Evolutionary conservation across 2,113 vertebrate species (phyloP).

Genomic region (Cyanoramphus novaezelandiae): DNA sequence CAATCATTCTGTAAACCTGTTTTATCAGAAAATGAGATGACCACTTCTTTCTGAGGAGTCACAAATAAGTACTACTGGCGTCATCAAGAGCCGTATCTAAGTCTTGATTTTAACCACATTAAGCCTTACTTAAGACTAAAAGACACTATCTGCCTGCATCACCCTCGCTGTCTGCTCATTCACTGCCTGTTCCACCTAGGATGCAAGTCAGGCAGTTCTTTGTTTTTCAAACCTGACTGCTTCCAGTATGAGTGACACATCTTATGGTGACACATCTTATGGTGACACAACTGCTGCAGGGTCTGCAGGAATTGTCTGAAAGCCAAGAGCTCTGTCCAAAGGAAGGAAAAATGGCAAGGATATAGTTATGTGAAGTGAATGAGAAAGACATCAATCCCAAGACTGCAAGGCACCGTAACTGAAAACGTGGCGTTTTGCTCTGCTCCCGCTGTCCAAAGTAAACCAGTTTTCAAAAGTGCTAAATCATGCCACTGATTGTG

Average conservation of each 20-base stretch:
- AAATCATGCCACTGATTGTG: constrained; percentile 3
- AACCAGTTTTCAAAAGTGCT: background rate
- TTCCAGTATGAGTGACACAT: constrained; percentile 56
- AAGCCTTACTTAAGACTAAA: background rate
- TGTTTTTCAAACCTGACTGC: constrained; percentile 38
- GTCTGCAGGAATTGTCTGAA: constrained; percentile 59
- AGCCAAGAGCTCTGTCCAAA: constrained; percentile 55
- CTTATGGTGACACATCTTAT: constrained; percentile 52
- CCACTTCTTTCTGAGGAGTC: background rate
- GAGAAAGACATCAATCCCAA: background rate
- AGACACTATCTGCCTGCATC: background rate
- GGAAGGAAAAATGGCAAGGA: constrained; percentile 48
- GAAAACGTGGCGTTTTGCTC: background rate
- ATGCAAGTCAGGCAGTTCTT: constrained; percentile 43
- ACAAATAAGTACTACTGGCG: background rate
- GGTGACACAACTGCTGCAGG: constrained; percentile 62
- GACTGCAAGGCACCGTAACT: constrained; percentile 1
- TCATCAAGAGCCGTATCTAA: background rate
- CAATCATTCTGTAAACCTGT: background rate
- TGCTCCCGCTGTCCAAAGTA: background rate
- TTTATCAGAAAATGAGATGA: background rate
- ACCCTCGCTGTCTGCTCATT: constrained; percentile 2
- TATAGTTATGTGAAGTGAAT: constrained; percentile 34
- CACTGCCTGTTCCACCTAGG: constrained; percentile 8
- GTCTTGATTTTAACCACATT: background rate